phyloP scores from a whole-genome alignment of 2,888 invertebrate species.

The Pterobdella sp. region DNA sequence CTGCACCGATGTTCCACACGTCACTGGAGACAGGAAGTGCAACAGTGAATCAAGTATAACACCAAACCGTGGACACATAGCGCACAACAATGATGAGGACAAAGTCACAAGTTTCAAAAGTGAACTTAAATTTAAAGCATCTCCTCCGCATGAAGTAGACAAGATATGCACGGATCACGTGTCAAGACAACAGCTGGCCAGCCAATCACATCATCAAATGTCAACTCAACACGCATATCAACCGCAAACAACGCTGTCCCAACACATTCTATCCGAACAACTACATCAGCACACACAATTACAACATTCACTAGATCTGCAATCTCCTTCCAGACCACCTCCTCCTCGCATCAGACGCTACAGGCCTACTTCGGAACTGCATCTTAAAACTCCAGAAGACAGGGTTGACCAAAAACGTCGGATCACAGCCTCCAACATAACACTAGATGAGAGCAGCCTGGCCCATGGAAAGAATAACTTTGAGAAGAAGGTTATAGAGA shows the following conservation, averaged over 20 bases:
- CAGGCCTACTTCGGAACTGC: not conserved
- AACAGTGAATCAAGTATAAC: too few species aligned
- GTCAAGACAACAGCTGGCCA: not conserved
- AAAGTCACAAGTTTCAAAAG: not conserved
- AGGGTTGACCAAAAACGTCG: not conserved
- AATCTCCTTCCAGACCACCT: not conserved
- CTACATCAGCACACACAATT: not conserved
- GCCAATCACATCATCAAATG: not conserved
- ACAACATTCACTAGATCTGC: not conserved
- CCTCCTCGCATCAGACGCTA: not conserved
- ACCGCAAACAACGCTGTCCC: not conserved
- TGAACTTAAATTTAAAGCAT: not conserved
- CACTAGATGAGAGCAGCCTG: too few species aligned
- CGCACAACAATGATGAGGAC: not conserved
- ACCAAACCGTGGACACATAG: not conserved
- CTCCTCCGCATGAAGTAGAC: not conserved
- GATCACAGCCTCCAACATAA: constrained; percentile 4
- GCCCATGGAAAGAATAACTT: too few species aligned
- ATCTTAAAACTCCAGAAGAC: not conserved
- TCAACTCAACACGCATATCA: not conserved
- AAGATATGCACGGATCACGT: too few species aligned
- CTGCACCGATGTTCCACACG: too few species aligned
- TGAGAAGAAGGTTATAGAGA: constrained; percentile 11
- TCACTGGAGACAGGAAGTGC: too few species aligned
- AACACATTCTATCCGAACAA: not conserved